Conservation (phyloP, 1,140 invertebrate genomes). For the Stegodyphus mimosarum region DNA sequence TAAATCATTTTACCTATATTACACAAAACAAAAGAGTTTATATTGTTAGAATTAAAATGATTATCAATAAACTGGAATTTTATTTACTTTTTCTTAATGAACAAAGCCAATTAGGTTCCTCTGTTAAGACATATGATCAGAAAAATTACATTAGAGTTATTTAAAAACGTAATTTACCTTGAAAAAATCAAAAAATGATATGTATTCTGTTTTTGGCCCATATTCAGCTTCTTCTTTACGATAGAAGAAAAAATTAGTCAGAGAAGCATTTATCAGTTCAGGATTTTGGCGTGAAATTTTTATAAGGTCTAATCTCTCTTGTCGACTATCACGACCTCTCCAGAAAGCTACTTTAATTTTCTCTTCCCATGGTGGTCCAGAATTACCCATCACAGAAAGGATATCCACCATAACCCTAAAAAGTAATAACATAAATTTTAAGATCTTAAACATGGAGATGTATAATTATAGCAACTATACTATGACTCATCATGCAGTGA, state of each 20-base stretch:
- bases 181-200: constrained; percentile 96
- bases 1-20: too few relatives aligned
- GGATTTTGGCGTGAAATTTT: constrained; percentile 81
- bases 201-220: constrained; percentile 82
- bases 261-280: constrained; percentile 87
- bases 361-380: constrained; percentile 75
- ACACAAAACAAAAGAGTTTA: too few relatives aligned
- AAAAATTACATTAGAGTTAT: neutral
- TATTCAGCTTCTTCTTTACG: constrained; percentile 84
- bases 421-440: constrained; percentile 5
- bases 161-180: constrained; percentile 76
- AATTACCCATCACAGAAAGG: constrained; percentile 61
- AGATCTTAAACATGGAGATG: too few relatives aligned
- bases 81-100: too few relatives aligned
- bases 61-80: too few relatives aligned
- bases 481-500: too few relatives aligned
- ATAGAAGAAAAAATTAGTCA: constrained; percentile 98
- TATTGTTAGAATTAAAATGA: too few relatives aligned
- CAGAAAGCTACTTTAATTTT: constrained; percentile 86
- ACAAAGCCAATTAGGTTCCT: too few relatives aligned
- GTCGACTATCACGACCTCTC: constrained; percentile 89
- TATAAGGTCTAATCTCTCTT: constrained; percentile 84
- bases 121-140: too few relatives aligned
- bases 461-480: too few relatives aligned
- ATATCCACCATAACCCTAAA: constrained; percentile 59